Evolutionary conservation across 1,140 invertebrate genomes (phyloP).

Genomic region (Drosophila asahinai): DNA sequence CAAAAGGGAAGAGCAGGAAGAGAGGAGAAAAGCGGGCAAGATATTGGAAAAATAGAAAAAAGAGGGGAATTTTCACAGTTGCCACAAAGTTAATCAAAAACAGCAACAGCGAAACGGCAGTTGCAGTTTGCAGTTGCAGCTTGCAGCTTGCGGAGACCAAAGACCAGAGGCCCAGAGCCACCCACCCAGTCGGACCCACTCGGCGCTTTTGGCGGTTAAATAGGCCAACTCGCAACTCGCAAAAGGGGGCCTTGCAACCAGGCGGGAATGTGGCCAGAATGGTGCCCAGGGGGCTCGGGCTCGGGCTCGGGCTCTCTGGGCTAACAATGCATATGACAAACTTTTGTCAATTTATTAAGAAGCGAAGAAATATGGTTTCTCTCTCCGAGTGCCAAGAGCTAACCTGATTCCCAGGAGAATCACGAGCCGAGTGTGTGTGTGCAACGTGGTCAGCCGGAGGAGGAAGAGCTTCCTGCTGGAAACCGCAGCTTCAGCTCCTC

Average conservation of each 20-base stretch:
- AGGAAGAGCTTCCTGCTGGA: constrained; percentile 49
- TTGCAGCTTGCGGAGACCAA: constrained; percentile 10
- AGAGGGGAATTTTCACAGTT: constrained; percentile 37
- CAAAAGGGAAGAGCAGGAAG: neutral
- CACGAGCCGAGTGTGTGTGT: constrained; percentile 5
- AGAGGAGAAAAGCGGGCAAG: neutral
- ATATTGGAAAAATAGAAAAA: constrained; percentile 18
- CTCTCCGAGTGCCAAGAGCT: constrained; percentile 41
- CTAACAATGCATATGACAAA: constrained; percentile 83
- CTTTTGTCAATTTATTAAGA: constrained; percentile 83
- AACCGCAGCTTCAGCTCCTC: constrained; percentile 10
- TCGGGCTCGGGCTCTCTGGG: constrained; percentile 48
- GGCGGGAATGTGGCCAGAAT: constrained; percentile 16
- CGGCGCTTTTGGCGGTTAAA: constrained; percentile 44
- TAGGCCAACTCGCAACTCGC: constrained; percentile 40
- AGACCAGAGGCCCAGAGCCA: constrained; percentile 21
- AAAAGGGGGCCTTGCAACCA: neutral
- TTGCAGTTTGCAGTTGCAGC: constrained; percentile 38
- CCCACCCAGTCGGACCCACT: constrained; percentile 31
- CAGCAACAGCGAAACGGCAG: constrained; percentile 40
- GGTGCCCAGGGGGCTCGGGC: constrained; percentile 46
- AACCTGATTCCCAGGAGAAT: constrained; percentile 78
- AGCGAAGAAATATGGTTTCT: constrained; percentile 56
- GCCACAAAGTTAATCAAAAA: constrained; percentile 71
- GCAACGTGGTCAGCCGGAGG: constrained; percentile 61